Conservation (phyloP, 2,113 vertebrate species). For the Melanotaenia duboulayi region DNA sequence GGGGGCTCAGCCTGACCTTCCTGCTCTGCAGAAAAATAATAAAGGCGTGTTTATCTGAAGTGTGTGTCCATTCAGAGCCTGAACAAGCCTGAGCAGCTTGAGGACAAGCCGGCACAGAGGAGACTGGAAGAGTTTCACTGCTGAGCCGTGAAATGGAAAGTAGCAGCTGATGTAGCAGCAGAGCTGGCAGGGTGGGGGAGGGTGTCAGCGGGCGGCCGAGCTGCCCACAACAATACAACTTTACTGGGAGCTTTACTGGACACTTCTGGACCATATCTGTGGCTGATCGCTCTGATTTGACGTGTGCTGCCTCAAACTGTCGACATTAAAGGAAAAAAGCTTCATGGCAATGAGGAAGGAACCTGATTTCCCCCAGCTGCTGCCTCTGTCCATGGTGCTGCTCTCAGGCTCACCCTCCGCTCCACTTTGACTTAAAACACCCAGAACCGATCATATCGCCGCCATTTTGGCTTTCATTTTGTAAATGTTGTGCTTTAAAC, state of each 20-base stretch:
- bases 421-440: rapidly evolving
- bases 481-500: neutral
- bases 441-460: no score
- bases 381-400: constrained; percentile 79
- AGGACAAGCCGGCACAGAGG: constrained; percentile 66
- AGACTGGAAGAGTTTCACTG: constrained; percentile 81
- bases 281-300: neutral
- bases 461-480: neutral
- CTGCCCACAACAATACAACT: constrained; percentile 23
- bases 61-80: constrained; percentile 24
- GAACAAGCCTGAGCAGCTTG: constrained; percentile 54
- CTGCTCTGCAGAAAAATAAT: no score
- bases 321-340: no score
- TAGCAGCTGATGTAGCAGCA: constrained; percentile 81
- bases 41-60: neutral
- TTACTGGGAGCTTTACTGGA: neutral
- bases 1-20: no score
- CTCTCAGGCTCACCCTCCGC: neutral
- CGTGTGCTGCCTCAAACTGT: no score
- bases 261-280: neutral
- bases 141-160: constrained; percentile 86
- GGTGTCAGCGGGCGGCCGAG: constrained; percentile 35
- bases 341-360: no score
- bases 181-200: constrained; percentile 69
- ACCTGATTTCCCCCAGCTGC: neutral